Percentiles rank a stretch among this genome's conserved stretches.
Conservation (phyloP, 2,797 vertebrate genomes). For the Hoplostethus mediterraneus region DNA sequence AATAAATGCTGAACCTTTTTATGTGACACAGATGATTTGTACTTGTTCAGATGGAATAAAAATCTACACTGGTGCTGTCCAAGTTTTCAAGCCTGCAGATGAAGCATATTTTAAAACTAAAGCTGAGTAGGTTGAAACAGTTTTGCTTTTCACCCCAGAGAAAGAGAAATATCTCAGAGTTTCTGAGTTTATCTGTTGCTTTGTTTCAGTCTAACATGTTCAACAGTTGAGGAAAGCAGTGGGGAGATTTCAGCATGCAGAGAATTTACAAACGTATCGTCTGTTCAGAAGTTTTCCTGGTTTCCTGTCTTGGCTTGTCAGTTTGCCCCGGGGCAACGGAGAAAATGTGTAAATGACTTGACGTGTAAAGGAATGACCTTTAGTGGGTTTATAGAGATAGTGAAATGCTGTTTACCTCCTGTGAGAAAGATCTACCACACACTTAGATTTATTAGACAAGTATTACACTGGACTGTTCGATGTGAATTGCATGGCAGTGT, state of each 20-base stretch:
- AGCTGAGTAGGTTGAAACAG: too few relatives aligned
- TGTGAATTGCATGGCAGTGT: too few relatives aligned
- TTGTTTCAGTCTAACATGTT: not conserved
- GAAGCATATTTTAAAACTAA: not conserved
- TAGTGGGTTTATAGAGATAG: too few relatives aligned
- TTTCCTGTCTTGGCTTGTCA: slow-evolving; percentile 34
- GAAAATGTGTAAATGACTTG: slow-evolving; percentile 11
- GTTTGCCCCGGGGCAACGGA: not conserved
- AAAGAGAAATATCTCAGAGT: too few relatives aligned
- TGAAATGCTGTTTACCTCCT: too few relatives aligned
- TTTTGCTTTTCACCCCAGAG: not conserved
- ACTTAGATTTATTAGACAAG: too few relatives aligned
- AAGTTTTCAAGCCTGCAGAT: not conserved
- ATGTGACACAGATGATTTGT: not conserved
- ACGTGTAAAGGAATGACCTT: not conserved
- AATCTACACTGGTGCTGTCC: too few relatives aligned
- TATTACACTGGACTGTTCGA: too few relatives aligned
- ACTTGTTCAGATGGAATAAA: not conserved
- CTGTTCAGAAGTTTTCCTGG: not conserved
- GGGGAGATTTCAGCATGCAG: not conserved
- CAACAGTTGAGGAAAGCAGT: not conserved
- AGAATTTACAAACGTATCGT: not conserved
- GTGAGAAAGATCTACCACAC: too few relatives aligned
- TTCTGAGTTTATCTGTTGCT: too few relatives aligned
- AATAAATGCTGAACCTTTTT: too few relatives aligned